Conservation (phyloP, 1,140 invertebrate genomes). For the Lordiphosa stackelbergi region DNA sequence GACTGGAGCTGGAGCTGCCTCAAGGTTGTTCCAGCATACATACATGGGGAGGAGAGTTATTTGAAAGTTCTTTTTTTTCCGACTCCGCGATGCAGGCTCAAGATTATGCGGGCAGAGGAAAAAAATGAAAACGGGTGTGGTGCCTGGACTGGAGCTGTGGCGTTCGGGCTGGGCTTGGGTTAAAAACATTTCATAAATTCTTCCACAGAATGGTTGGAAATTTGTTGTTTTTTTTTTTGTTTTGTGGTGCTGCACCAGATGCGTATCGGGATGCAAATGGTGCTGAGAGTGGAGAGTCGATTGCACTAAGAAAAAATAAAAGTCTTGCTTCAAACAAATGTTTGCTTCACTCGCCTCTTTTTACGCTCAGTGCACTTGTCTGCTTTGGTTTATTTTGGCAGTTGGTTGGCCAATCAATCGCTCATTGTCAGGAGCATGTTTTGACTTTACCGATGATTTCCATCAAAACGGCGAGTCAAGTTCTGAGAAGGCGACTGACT, state of each 20-base stretch:
- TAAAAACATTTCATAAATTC: conserved; percentile 65
- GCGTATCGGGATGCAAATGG: conserved; percentile 24
- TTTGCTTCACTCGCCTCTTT: too few species aligned
- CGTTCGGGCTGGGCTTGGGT: conserved; percentile 4
- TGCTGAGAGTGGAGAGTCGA: not conserved
- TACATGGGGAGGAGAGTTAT: conserved; percentile 29
- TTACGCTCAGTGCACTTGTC: not conserved
- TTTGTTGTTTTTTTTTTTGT: conserved; percentile 10
- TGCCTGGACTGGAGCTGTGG: conserved; percentile 7
- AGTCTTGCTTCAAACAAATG: too few species aligned
- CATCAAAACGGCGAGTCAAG: conserved; percentile 9
- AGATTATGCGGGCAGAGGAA: conserved; percentile 32
- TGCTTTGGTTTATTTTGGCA: conserved; percentile 29
- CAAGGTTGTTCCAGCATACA: conserved; percentile 51
- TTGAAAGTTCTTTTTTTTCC: conserved; percentile 40
- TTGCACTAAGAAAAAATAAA: not conserved
- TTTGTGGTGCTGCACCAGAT: conserved; percentile 22
- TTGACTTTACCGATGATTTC: conserved; percentile 10
- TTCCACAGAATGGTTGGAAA: conserved; percentile 38
- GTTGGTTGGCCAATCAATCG: conserved; percentile 41
- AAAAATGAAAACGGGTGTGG: conserved; percentile 4
- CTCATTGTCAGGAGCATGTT: conserved; percentile 31
- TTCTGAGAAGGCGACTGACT: conserved; percentile 12
- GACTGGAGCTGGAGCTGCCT: conserved; percentile 38
- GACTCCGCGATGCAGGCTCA: conserved; percentile 29